Conservation (phyloP, 2,888 invertebrate genomes). For the Apeira syringaria region DNA sequence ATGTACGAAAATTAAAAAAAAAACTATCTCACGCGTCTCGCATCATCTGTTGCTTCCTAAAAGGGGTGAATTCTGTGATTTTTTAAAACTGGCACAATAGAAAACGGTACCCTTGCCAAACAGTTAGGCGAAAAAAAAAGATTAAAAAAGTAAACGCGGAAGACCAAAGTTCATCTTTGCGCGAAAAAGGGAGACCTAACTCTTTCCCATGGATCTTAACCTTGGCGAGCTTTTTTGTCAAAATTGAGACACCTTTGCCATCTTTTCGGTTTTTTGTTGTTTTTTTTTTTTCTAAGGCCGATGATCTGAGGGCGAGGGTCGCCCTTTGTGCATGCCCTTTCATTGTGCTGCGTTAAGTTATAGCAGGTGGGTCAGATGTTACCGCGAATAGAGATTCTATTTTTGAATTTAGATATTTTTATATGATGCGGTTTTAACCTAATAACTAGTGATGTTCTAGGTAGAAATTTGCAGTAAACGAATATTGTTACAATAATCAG, state of each 20-base stretch:
- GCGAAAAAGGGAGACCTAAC: constrained; percentile 67
- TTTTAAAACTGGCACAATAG: constrained; percentile 53
- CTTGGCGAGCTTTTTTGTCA: constrained; percentile 71
- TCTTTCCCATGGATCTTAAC: constrained; percentile 84
- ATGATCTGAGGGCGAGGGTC: constrained; percentile 63
- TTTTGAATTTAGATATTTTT: background rate
- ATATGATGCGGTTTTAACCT: too few relatives aligned
- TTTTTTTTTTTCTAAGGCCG: constrained; percentile 52
- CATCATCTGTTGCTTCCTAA: constrained; percentile 70
- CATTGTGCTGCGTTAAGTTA: constrained; percentile 58
- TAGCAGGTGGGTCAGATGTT: constrained; percentile 76
- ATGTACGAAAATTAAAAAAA: constrained; percentile 56
- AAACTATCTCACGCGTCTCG: constrained; percentile 76
- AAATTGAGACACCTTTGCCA: constrained; percentile 82
- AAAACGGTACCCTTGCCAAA: constrained; percentile 66
- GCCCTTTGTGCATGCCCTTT: constrained; percentile 54
- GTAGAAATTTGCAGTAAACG: too few relatives aligned
- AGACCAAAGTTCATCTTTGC: constrained; percentile 70
- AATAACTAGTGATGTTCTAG: too few relatives aligned
- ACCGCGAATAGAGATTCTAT: background rate
- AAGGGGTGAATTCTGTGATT: constrained; percentile 69
- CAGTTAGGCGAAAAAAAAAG: constrained; percentile 64
- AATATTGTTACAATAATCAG: too few relatives aligned
- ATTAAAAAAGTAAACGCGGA: constrained; percentile 61
- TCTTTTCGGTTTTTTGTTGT: constrained; percentile 73